Evolutionary conservation across 1,140 invertebrate species (phyloP).

Genomic region (Elymnias hypermnestra): DNA sequence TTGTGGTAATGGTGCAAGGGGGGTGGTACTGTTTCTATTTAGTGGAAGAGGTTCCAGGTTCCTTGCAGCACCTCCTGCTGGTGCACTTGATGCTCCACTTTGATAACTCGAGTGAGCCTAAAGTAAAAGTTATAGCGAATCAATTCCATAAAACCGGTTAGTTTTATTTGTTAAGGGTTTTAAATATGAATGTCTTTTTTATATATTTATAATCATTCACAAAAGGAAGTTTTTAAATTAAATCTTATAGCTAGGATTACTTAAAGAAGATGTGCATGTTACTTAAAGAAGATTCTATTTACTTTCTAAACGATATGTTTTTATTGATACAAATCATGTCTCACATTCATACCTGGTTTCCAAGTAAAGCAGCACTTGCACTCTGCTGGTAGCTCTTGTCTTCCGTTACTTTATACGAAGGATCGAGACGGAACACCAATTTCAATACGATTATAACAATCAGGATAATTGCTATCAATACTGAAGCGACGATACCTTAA

Average conservation of each 20-base stretch:
- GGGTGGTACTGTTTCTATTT: constrained; percentile 27
- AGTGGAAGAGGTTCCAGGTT: constrained; percentile 50
- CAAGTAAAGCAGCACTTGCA: constrained; percentile 84
- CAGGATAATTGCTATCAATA: constrained; percentile 93
- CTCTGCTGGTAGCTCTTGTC: constrained; percentile 85
- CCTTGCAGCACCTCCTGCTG: constrained; percentile 32
- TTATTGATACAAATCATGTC: too few relatives aligned
- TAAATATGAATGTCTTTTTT: too few relatives aligned
- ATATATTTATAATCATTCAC: too few relatives aligned
- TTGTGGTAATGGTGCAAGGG: constrained; percentile 31
- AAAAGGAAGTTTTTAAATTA: too few relatives aligned
- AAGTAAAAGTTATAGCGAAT: background rate
- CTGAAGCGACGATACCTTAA: constrained; percentile 88
- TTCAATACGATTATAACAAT: constrained; percentile 93
- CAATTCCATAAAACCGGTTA: too few relatives aligned
- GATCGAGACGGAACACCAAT: constrained; percentile 89
- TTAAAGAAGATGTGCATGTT: too few relatives aligned
- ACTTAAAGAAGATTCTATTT: too few relatives aligned
- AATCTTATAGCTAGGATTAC: too few relatives aligned
- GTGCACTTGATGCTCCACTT: constrained; percentile 31
- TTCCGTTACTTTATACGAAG: constrained; percentile 94
- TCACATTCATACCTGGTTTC: constrained; percentile 79
- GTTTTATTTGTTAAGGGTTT: too few relatives aligned
- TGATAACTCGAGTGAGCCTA: constrained; percentile 65
- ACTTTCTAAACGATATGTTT: too few relatives aligned